These are phyloP conservation scores for Acestrorhynchus altus DNA, from an alignment of 2,797 vertebrate species.

Conservation along the genomic window DNA sequence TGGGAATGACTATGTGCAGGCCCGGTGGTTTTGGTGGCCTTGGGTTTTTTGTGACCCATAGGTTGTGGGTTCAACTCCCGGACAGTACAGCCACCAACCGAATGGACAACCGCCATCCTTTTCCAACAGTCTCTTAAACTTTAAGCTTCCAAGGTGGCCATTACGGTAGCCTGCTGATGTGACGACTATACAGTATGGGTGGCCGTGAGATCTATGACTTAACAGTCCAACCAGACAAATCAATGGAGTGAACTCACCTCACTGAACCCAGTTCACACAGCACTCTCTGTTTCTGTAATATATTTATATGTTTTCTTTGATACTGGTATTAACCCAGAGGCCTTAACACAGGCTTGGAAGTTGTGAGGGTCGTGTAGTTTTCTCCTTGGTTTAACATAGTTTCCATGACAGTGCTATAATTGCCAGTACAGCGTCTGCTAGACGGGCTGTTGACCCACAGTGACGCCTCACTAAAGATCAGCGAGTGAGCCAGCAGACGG, in stretches of 20 bases:
- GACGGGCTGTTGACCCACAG: conserved; percentile 71
- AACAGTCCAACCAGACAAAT: neutral
- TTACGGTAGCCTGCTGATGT: neutral
- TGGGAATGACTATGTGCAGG: conserved; percentile 28
- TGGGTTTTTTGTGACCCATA: conserved; percentile 70
- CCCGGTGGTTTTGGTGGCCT: conserved; percentile 72
- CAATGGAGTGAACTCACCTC: neutral
- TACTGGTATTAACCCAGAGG: neutral
- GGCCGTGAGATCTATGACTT: neutral
- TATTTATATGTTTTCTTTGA: no score
- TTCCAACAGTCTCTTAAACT: conserved; percentile 58
- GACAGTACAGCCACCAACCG: conserved; percentile 64
- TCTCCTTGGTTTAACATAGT: conserved; percentile 67
- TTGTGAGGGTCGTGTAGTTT: conserved; percentile 44
- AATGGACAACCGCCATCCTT: conserved; percentile 64
- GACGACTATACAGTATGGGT: neutral
- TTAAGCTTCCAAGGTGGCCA: conserved; percentile 22
- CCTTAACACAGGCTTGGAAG: conserved; percentile 25
- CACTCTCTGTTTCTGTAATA: no score
- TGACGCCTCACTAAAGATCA: conserved; percentile 72
- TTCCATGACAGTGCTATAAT: conserved; percentile 62
- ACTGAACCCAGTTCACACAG: no score
- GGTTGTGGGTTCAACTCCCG: conserved; percentile 72
- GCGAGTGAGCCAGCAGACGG: conserved; percentile 70
- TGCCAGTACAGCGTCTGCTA: conserved; percentile 57